A percentile compares a stretch with the other conserved stretches of the same genome.
Evolutionary conservation across 2,888 invertebrate genomes (phyloP).

Genomic region (Aphrophora alni): DNA sequence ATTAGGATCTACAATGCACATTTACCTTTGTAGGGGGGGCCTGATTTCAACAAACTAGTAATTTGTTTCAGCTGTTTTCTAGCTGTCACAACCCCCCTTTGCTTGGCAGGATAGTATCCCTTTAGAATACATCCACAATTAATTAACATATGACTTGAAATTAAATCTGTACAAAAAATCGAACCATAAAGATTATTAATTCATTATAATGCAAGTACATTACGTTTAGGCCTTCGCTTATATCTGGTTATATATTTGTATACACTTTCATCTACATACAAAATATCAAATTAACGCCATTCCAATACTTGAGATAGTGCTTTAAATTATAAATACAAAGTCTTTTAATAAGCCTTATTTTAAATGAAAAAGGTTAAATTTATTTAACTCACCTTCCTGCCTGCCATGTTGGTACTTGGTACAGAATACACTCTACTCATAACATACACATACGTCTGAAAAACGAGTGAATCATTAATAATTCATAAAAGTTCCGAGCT

Average conservation of each 20-base stretch:
- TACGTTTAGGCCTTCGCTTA: background rate
- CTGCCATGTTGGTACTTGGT: background rate
- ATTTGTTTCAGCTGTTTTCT: background rate
- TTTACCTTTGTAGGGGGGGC: background rate
- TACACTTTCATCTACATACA: background rate
- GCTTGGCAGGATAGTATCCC: background rate
- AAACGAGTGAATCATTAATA: too few relatives aligned
- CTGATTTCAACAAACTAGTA: background rate
- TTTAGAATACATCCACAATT: background rate
- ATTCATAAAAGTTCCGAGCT: too few relatives aligned
- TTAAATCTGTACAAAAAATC: background rate
- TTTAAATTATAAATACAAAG: too few relatives aligned
- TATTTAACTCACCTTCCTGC: background rate
- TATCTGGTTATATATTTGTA: background rate
- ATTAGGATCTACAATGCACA: too few relatives aligned
- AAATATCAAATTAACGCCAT: background rate
- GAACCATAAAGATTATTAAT: too few relatives aligned
- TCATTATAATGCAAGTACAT: background rate
- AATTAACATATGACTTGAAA: background rate
- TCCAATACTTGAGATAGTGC: too few relatives aligned
- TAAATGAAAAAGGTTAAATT: background rate
- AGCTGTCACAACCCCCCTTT: background rate
- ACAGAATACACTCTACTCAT: background rate
- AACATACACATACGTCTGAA: too few relatives aligned
- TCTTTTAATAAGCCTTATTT: background rate